Evolutionary conservation across 2,113 vertebrate genomes (phyloP).

Genomic region (Lethenteron camtschaticum): DNA sequence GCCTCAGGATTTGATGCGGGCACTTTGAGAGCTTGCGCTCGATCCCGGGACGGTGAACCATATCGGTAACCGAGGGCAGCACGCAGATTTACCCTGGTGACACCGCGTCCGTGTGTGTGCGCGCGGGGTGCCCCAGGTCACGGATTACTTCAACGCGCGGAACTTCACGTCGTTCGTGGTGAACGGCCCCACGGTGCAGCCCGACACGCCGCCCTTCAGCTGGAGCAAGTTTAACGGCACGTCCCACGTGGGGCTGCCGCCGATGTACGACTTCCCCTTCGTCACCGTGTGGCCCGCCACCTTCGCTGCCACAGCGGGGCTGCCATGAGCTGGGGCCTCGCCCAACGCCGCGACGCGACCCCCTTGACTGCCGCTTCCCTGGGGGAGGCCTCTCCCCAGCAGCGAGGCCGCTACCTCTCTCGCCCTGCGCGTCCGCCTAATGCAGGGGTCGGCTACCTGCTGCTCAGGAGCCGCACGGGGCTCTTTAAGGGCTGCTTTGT

Average conservation of each 20-base stretch:
- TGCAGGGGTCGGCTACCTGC: too few species aligned
- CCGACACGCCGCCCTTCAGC: constrained; percentile 35
- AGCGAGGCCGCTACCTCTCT: too few species aligned
- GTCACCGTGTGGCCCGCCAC: constrained; percentile 33
- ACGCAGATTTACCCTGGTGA: background rate
- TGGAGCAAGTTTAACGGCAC: constrained; percentile 45
- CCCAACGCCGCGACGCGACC: too few species aligned
- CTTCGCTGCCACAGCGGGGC: too few species aligned
- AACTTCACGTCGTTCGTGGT: constrained; percentile 34
- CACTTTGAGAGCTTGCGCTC: background rate
- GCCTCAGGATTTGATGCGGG: background rate
- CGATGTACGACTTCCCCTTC: constrained; percentile 43
- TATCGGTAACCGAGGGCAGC: background rate
- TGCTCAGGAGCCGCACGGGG: too few species aligned
- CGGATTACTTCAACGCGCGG: constrained; percentile 39
- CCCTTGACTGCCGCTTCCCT: too few species aligned
- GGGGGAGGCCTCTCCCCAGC: too few species aligned
- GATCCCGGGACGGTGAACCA: background rate
- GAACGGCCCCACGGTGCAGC: constrained; percentile 52
- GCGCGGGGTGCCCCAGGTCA: constrained; percentile 27
- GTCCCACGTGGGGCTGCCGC: constrained; percentile 41
- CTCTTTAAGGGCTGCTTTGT: too few species aligned
- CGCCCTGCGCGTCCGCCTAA: too few species aligned
- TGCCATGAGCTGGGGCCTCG: too few species aligned
- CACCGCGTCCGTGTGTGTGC: background rate